Evolutionary conservation across 2,113 vertebrate genomes (phyloP).

Genomic region (Otocyon megalotis): DNA sequence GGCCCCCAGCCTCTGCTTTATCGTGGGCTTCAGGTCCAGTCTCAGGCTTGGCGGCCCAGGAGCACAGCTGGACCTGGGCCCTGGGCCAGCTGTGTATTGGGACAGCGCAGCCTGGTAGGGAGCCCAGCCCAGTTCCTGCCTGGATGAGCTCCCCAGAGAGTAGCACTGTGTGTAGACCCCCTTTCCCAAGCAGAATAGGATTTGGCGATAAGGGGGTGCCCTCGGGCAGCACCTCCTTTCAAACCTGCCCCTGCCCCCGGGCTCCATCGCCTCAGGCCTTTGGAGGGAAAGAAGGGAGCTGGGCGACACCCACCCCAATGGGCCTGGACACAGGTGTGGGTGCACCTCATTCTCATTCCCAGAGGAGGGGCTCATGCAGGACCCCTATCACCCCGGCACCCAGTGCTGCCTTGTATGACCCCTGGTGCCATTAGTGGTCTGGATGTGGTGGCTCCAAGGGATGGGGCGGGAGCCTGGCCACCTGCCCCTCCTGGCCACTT

Average conservation of each 20-base stretch:
- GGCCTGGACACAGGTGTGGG: neutral
- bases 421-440: neutral
- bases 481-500: accelerated
- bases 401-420: neutral
- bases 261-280: neutral
- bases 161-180: neutral
- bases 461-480: neutral
- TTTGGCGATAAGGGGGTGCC: neutral
- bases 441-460: neutral
- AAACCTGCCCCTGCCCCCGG: neutral
- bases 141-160: neutral
- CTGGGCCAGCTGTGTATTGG: neutral
- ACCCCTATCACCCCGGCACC: neutral
- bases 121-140: neutral
- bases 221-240: neutral
- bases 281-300: neutral
- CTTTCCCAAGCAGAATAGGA: neutral
- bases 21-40: neutral
- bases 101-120: neutral
- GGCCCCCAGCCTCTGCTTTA: neutral
- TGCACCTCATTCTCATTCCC: neutral
- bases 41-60: neutral
- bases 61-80: neutral
- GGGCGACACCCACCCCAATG: neutral
- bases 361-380: neutral